Conservation (phyloP, 1,140 invertebrate genomes). For the Diorhabda elongata region DNA sequence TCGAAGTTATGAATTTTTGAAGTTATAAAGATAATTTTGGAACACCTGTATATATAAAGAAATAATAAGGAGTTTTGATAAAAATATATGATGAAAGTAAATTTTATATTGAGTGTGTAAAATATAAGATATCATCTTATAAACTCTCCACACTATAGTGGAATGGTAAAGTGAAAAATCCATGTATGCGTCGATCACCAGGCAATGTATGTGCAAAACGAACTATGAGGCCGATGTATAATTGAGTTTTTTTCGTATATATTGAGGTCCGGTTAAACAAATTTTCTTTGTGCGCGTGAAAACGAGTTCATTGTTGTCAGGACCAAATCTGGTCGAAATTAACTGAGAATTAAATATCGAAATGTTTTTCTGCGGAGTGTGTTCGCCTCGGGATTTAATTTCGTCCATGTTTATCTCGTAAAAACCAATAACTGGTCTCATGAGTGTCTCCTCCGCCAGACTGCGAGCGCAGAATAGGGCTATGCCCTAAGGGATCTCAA, state of each 20-base stretch:
- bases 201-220: conserved; percentile 3
- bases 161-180: too few species aligned
- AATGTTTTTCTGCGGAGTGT: conserved; percentile 44
- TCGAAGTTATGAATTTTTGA: too few species aligned
- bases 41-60: too few species aligned
- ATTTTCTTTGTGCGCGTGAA: conserved; percentile 22
- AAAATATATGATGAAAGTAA: too few species aligned
- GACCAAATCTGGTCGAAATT: conserved; percentile 37
- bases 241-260: conserved; percentile 15
- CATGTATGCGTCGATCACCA: background rate
- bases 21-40: too few species aligned
- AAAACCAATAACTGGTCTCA: conserved; percentile 43
- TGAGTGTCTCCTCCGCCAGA: conserved; percentile 18
- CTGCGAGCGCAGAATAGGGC: conserved; percentile 14
- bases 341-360: conserved; percentile 45
- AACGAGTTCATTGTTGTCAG: conserved; percentile 29
- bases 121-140: too few species aligned
- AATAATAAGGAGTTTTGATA: too few species aligned
- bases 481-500: conserved; percentile 8
- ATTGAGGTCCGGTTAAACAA: conserved; percentile 23
- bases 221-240: conserved; percentile 2
- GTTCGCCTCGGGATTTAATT: conserved; percentile 44
- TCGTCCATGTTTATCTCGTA: conserved; percentile 45
- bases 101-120: too few species aligned
- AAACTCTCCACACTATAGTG: too few species aligned